Evolutionary conservation across 2,113 vertebrate genomes (phyloP).

Genomic region (Melanerpes aurifrons): DNA sequence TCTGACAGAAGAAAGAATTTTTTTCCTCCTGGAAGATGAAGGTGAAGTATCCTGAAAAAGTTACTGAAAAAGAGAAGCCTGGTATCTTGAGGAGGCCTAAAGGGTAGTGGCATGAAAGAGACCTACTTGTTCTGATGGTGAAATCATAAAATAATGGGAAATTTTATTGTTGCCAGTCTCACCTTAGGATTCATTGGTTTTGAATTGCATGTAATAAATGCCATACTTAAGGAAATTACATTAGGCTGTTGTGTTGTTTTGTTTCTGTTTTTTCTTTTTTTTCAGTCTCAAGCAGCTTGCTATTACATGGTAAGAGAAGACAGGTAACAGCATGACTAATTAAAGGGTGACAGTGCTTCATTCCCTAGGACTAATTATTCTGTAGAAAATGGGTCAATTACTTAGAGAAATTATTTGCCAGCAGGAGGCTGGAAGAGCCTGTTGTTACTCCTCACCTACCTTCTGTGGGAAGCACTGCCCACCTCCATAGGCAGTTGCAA

Average conservation of each 20-base stretch:
- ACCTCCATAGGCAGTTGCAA: neutral
- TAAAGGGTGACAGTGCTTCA: slow-evolving; percentile 17
- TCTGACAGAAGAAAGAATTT: neutral
- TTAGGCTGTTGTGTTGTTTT: neutral
- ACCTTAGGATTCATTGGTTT: neutral
- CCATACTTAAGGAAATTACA: slow-evolving; percentile 5
- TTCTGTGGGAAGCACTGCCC: neutral
- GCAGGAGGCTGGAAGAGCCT: slow-evolving; percentile 3
- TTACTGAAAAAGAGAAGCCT: neutral
- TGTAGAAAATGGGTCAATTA: slow-evolving; percentile 51
- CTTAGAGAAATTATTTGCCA: slow-evolving; percentile 29
- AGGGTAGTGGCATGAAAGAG: neutral
- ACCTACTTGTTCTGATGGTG: neutral
- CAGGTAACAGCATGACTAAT: slow-evolving; percentile 37
- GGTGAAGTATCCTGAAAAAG: neutral
- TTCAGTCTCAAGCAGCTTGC: neutral
- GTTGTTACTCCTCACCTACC: neutral
- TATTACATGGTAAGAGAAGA: neutral
- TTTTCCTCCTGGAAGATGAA: neutral
- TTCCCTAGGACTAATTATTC: slow-evolving; percentile 38
- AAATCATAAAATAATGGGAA: neutral
- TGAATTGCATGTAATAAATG: slow-evolving; percentile 25
- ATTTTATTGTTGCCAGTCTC: neutral
- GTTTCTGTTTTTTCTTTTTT: neutral
- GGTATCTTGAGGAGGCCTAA: neutral